Base-by-base conservation (phyloP, 53 echinoderm and acorn worm genomes). In the Henricia sp. region DNA sequence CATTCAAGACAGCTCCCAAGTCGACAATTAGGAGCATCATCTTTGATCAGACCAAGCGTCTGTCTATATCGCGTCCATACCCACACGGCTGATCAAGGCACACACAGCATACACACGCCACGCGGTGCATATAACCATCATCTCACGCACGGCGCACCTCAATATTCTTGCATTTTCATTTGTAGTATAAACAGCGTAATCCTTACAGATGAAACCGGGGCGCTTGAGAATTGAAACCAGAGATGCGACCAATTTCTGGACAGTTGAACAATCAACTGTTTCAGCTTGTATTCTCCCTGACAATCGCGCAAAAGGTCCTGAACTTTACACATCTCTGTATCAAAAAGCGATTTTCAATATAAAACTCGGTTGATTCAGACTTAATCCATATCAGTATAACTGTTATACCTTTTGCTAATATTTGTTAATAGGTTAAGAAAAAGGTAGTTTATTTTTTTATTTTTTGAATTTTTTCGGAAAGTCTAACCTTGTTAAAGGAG, bases 1-100 rank as follows among this genome's bases (percentile, higher is more conserved):
- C 80, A 80, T 33, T 30, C 46, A 50, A 8, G 62, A 57, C 50
- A 46, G 77, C 34, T 80, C 80, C 80, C 80, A 11, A 24, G 63
- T 63, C 48, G 80, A 80, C 80, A 80, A 80, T 80, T 80, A 80
- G 57, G 80, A 40, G 21, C 62, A 80, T 80, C 80, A 80, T 80
- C 80, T 63, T 41, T 64, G 63, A 59, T 76, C 38, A 41, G 59
- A 52, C 54, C 9, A 34, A 21, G 73, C 73, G 73, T 73, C 73
- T 54, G 24, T 73, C 73, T n/a, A n/a, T n/a, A n/a, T 38, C 37
- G 73, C n/a, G 37, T 35, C n/a, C 11, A 35, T 41, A 37, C 20
- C 13, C 37, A 41, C 35, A 68, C 37, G 11, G 33, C 42, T n/a
- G 24, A 25, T 36, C 0, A n/a, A 36, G 35, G 23, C 41, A 6